Base-by-base conservation (phyloP, 2,888 invertebrate genomes). In the Dione vanillae region DNA sequence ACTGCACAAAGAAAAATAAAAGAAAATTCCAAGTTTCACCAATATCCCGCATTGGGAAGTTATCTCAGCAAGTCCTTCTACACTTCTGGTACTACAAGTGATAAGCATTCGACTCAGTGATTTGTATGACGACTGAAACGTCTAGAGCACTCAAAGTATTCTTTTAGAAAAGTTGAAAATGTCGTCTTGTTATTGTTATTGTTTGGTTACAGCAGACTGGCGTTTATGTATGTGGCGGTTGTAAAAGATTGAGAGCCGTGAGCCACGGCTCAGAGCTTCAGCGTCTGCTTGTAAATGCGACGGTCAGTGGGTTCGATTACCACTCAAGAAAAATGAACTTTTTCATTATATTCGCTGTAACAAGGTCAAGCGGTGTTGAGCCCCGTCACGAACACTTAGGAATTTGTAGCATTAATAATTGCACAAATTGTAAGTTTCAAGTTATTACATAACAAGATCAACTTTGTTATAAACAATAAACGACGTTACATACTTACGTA, bases 81-180 rank as follows among this genome's bases (percentile, higher is more conserved):
- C 10, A 35, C n/a, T 35, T 37, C 54, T 37, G 16, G 6, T n/a
- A 59, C 43, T 67, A 35, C 41, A 62, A 49, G 69, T 72, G 71
- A 71, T 72, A 69, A 69, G 64, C 66, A 58, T 67, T 70, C 45
- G 66, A 70, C 51, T 69, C 68, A 76, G 79, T 81, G 82, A 83
- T 84, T 83, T 83, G 79, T 80, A 82, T 83, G 80, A 81, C 76
- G 76, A 78, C 78, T 78, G 77, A 78, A 79, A 78, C 79, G 75
- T 78, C 78, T 78, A 74, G 51, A 78, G 75, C 69, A 77, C 76
- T 69, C 69, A 59, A 77, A 80, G 77, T 79, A 78, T 79, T 81
- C 77, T 77, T 78, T 76, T 80, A 78, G 78, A 76, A 77, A 75
- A 79, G 75, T 78, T 71, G 62, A 71, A 56, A 69, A 71, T 71